These are phyloP conservation scores for Parapristionchus giblindavisi DNA, from an alignment of 2,888 invertebrate genomes.

Conservation along the genomic window DNA sequence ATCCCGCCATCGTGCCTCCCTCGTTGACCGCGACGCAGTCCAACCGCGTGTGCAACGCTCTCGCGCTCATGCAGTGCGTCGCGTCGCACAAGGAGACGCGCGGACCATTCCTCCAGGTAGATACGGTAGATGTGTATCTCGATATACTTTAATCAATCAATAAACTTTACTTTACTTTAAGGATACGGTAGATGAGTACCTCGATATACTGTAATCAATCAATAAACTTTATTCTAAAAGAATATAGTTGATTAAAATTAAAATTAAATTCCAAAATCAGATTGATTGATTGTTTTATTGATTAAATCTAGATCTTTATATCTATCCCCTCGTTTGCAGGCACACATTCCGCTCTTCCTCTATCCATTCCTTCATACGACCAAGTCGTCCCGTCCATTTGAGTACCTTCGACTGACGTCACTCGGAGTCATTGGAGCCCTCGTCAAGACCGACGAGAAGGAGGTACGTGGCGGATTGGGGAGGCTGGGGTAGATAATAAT, in stretches of 20 bases:
- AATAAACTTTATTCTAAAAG: not conserved
- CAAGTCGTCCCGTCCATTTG: conserved; percentile 98
- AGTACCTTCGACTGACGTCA: conserved; percentile 91
- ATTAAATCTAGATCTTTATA: too few species aligned
- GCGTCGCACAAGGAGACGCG: conserved; percentile 99
- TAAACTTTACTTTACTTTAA: not conserved
- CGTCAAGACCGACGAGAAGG: conserved; percentile 79
- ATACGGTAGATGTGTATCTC: too few species aligned
- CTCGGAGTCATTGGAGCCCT: conserved; percentile 98
- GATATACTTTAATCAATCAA: too few species aligned
- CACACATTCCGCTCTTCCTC: conserved; percentile 86
- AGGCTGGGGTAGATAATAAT: too few species aligned
- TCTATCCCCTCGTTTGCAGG: conserved; percentile 25
- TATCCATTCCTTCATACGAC: conserved; percentile 98
- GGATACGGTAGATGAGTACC: not conserved
- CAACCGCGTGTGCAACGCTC: conserved; percentile 96
- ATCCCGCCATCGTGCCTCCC: conserved; percentile 97
- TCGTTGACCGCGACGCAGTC: conserved; percentile 95
- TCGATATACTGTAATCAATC: not conserved
- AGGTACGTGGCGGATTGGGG: conserved; percentile 58
- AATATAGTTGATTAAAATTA: not conserved
- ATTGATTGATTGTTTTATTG: too few species aligned
- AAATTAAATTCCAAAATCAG: too few species aligned
- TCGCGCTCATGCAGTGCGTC: conserved; percentile 96
- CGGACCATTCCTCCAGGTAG: conserved; percentile 82